These are phyloP conservation scores for Trachelus iudaicus DNA, from an alignment of 2,888 invertebrate genomes.

Conservation along the genomic window DNA sequence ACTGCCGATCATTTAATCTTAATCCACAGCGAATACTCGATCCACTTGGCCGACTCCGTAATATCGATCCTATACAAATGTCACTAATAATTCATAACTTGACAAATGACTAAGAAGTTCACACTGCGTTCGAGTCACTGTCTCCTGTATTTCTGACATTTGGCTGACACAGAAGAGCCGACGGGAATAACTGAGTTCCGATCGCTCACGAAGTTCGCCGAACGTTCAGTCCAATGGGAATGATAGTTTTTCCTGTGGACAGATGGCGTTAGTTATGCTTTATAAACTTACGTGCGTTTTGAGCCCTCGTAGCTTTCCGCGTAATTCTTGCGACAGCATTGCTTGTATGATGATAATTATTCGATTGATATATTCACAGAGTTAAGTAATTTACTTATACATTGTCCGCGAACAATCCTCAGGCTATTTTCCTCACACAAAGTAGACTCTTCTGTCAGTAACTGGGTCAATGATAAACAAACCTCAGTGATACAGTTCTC, in stretches of 20 bases:
- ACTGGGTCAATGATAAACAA: too few relatives aligned
- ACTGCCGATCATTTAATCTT: neutral
- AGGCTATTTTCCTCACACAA: too few relatives aligned
- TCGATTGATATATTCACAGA: neutral
- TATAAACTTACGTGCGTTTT: neutral
- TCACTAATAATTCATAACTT: neutral
- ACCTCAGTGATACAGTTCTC: too few relatives aligned
- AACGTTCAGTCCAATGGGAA: neutral
- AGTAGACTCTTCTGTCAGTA: too few relatives aligned
- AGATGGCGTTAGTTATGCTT: neutral
- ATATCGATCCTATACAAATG: neutral
- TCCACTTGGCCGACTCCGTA: neutral
- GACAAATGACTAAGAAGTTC: neutral
- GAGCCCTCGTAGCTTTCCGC: neutral
- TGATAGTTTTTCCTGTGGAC: neutral
- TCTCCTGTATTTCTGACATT: neutral
- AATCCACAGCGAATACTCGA: neutral
- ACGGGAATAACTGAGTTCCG: neutral
- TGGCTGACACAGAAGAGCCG: neutral
- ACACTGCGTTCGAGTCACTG: neutral
- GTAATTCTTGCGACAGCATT: neutral
- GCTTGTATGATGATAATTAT: neutral
- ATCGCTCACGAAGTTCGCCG: neutral
- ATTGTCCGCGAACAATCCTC: neutral
- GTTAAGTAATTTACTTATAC: neutral